Evolutionary conservation across 2,113 vertebrate species (phyloP).

Genomic region (Indri indri): DNA sequence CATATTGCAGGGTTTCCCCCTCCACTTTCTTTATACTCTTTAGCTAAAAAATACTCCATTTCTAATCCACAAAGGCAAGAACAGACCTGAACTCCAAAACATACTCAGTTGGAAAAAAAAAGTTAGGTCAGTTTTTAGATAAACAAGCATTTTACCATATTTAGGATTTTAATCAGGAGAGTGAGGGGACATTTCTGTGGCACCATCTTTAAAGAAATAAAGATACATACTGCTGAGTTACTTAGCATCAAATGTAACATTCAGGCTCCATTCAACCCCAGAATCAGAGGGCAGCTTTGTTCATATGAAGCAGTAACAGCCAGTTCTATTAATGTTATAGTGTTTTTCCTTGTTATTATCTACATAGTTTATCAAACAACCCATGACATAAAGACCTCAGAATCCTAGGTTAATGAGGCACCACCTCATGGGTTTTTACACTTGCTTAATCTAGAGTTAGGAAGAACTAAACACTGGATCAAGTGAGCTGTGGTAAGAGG

Average conservation of each 20-base stretch:
- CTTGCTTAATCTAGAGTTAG: neutral
- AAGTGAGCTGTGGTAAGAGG: neutral
- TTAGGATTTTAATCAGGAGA: conserved; percentile 23
- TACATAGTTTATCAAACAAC: neutral
- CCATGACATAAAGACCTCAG: neutral
- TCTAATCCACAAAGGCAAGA: conserved; percentile 48
- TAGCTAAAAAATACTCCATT: neutral
- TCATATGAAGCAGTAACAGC: neutral
- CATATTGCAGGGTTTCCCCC: neutral
- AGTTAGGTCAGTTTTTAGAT: neutral
- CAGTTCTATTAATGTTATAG: conserved; percentile 9
- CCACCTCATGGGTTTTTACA: neutral
- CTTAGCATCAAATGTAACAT: neutral
- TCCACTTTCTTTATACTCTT: neutral
- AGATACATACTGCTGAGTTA: neutral
- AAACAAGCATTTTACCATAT: neutral
- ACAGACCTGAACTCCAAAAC: neutral
- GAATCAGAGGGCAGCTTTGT: conserved; percentile 27
- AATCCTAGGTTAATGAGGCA: conserved; percentile 34
- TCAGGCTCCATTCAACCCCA: neutral
- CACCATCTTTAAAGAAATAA: conserved; percentile 6
- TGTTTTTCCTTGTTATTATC: conserved; percentile 49
- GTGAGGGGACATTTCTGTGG: neutral
- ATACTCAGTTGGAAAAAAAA: conserved; percentile 7
- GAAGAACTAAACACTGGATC: neutral